A percentile compares a stretch with the other conserved stretches of the same genome.
Evolutionary conservation across 2,797 vertebrate species (phyloP).

Genomic region (Australoheros facetus): DNA sequence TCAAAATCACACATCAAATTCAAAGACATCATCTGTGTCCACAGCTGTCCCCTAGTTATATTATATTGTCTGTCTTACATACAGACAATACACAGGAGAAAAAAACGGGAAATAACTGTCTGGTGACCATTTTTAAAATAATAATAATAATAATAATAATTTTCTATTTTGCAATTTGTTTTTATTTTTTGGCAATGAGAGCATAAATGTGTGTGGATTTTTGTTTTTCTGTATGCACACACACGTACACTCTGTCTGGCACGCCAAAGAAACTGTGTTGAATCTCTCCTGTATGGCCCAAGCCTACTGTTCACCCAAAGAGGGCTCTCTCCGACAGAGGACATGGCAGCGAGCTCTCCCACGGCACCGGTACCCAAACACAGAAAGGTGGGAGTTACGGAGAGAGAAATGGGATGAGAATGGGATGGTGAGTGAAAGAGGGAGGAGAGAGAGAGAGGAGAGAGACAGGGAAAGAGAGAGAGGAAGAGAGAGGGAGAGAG

Average conservation of each 20-base stretch:
- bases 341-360: constrained; percentile 69
- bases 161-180: neutral
- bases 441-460: constrained; percentile 57
- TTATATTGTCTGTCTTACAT: neutral
- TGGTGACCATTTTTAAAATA: neutral
- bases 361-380: constrained; percentile 55
- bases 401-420: constrained; percentile 49
- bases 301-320: constrained; percentile 73
- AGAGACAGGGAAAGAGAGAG: constrained; percentile 44
- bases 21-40: constrained; percentile 62
- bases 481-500: neutral
- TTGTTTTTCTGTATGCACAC: neutral
- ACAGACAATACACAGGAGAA: neutral
- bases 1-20: constrained; percentile 85
- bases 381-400: constrained; percentile 62
- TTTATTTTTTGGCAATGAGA: neutral
- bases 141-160: constrained; percentile 17
- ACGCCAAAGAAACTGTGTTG: constrained; percentile 3
- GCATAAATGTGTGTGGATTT: neutral
- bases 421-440: constrained; percentile 41
- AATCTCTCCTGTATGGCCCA: constrained; percentile 39
- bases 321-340: constrained; percentile 77
- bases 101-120: neutral
- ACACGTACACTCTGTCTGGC: neutral
- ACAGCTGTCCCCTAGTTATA: neutral